A percentile compares a stretch with the other conserved stretches of the same genome.
phyloP scores from a whole-genome alignment of 1,140 invertebrate species.

The Drosophila lini region DNA sequence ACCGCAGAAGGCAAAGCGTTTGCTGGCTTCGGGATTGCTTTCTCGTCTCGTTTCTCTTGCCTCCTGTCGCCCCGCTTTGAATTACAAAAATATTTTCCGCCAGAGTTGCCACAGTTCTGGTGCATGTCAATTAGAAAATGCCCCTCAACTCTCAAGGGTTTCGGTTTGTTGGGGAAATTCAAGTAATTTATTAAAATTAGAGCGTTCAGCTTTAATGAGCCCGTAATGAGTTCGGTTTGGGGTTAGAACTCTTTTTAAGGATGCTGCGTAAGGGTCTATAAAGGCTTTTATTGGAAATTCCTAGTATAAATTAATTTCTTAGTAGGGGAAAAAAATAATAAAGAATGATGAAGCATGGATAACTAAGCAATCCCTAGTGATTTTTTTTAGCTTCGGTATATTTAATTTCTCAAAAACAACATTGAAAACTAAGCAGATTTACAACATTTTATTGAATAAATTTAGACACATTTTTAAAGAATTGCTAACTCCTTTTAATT shows the following conservation, averaged over 20 bases:
- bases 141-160: constrained; percentile 9
- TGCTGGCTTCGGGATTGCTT: constrained; percentile 26
- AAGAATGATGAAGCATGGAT: neutral
- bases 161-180: constrained; percentile 20
- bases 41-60: constrained; percentile 22
- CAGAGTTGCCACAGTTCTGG: constrained; percentile 49
- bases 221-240: constrained; percentile 23
- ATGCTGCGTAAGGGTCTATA: neutral
- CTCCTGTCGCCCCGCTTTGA: constrained; percentile 44
- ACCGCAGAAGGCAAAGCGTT: constrained; percentile 16
- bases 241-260: neutral
- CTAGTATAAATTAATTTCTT: neutral
- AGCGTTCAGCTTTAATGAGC: constrained; percentile 41
- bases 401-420: neutral
- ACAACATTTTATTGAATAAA: neutral
- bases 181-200: constrained; percentile 52
- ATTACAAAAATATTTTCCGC: constrained; percentile 75
- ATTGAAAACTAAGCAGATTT: neutral
- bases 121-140: constrained; percentile 66
- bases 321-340: neutral
- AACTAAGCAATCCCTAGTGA: neutral
- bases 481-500: neutral
- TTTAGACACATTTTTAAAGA: neutral
- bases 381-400: neutral
- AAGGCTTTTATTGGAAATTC: neutral